Percentiles rank a stretch among this genome's conserved stretches.
Conservation (phyloP, 2,797 vertebrate genomes). For the Corythornis leucogaster region DNA sequence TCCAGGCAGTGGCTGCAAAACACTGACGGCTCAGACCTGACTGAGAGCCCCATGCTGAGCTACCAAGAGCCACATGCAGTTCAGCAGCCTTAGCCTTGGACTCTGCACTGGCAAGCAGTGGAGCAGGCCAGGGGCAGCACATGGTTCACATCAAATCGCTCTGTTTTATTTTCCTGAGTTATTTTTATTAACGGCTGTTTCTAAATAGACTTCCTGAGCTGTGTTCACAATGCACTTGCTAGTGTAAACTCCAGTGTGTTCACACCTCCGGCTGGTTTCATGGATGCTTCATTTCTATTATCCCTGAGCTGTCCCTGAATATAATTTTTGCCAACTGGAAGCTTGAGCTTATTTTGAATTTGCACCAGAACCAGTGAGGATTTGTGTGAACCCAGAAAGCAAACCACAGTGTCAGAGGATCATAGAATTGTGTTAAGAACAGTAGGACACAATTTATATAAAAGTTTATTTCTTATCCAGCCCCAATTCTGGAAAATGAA, state of each 20-base stretch:
- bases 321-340: background rate
- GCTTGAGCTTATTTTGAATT: background rate
- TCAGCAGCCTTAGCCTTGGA: background rate
- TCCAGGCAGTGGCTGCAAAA: background rate
- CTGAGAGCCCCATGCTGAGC: background rate
- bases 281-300: background rate
- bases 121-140: background rate
- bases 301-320: background rate
- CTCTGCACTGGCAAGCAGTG: accelerated
- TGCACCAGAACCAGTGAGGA: background rate
- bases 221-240: background rate
- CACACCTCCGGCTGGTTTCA: background rate
- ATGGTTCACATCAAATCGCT: background rate
- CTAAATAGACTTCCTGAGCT: constrained; percentile 1
- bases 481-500: accelerated
- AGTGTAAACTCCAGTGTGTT: background rate
- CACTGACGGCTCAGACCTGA: background rate
- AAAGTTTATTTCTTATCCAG: background rate
- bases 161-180: background rate
- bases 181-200: constrained; percentile 46
- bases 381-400: background rate
- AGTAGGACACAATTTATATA: background rate
- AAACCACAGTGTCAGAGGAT: background rate
- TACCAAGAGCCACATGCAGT: background rate
- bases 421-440: background rate